Evolutionary conservation across 2,113 vertebrate species (phyloP).

Genomic region (Zootoca vivipara): DNA sequence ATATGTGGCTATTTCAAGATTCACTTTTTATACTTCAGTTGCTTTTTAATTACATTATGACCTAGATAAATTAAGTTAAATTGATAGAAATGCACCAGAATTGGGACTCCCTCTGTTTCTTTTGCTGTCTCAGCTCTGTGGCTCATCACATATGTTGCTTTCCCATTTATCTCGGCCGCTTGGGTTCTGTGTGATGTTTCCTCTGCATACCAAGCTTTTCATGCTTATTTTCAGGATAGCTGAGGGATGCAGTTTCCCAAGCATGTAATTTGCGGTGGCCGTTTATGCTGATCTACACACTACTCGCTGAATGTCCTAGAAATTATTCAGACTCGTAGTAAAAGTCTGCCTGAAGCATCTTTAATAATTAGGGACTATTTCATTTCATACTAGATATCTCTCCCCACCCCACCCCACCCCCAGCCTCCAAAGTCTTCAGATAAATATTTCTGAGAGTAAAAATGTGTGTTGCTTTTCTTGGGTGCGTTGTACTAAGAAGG

Average conservation of each 20-base stretch:
- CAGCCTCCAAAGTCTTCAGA: background rate
- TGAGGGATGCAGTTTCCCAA: background rate
- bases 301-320: background rate
- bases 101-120: background rate
- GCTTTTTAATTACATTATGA: background rate
- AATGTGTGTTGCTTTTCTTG: background rate
- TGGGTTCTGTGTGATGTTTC: background rate
- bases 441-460: background rate
- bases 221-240: background rate
- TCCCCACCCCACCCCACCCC: too few relatives aligned
- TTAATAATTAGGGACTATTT: constrained; percentile 9
- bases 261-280: constrained; percentile 19
- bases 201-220: constrained; percentile 3
- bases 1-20: background rate
- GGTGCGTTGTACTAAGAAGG: background rate
- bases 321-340: constrained; percentile 4
- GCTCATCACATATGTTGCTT: background rate
- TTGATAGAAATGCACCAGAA: background rate
- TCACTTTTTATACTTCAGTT: background rate
- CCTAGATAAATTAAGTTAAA: background rate
- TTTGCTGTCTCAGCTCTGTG: constrained; percentile 1
- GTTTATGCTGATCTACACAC: constrained; percentile 13
- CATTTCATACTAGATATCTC: background rate
- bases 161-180: background rate
- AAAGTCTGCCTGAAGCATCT: constrained; percentile 7